These are phyloP conservation scores for Lota lota DNA, from an alignment of 2,113 vertebrate genomes.

Conservation along the genomic window DNA sequence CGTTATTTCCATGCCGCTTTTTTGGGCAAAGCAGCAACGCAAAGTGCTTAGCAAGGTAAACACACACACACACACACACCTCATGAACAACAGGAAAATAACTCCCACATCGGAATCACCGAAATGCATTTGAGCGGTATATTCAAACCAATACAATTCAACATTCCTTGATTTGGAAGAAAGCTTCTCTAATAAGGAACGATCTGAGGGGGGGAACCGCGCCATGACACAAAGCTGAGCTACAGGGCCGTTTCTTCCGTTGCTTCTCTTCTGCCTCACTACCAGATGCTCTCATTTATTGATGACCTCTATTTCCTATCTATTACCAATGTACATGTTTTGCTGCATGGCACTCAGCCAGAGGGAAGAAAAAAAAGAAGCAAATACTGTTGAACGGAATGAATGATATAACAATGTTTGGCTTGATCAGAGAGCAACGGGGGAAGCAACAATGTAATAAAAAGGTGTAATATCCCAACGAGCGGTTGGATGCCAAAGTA, in stretches of 20 bases:
- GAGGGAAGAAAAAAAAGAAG: constrained; percentile 11
- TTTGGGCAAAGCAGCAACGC: background rate
- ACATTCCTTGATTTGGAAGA: no score
- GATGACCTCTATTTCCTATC: constrained; percentile 37
- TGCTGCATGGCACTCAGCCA: constrained; percentile 1
- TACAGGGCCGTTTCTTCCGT: constrained; percentile 16
- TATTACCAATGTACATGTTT: constrained; percentile 32
- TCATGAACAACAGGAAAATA: no score
- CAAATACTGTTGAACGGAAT: constrained; percentile 29
- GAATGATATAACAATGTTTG: constrained; percentile 52
- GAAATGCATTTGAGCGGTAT: background rate
- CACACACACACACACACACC: background rate
- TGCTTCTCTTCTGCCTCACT: constrained; percentile 16
- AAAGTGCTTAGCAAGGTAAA: background rate
- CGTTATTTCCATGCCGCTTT: background rate
- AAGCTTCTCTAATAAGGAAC: background rate
- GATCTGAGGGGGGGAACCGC: background rate
- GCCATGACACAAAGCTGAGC: constrained; percentile 2
- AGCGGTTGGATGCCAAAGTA: constrained; percentile 10
- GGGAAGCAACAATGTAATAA: constrained; percentile 37
- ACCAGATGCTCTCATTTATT: constrained; percentile 52
- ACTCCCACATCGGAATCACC: no score
- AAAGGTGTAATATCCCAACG: constrained; percentile 12
- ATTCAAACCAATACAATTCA: no score
- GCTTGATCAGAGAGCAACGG: constrained; percentile 37